These are phyloP conservation scores for Caerostris extrusa DNA, from an alignment of 1,140 invertebrate genomes.

Conservation along the genomic window DNA sequence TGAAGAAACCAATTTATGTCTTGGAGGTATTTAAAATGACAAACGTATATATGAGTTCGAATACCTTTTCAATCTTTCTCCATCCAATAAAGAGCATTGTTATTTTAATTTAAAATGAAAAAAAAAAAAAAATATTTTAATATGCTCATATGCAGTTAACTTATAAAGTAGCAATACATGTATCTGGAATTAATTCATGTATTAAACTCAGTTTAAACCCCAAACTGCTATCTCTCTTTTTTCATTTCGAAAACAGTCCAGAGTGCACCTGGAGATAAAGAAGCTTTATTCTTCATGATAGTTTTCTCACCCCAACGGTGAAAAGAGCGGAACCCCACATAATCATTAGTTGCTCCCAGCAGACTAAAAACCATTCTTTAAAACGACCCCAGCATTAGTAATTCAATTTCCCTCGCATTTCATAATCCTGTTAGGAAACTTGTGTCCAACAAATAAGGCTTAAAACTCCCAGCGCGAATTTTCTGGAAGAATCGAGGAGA, in stretches of 20 bases:
- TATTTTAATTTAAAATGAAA: too few species aligned
- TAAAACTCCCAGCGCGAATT: conserved; percentile 5
- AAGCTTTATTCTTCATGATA: background rate
- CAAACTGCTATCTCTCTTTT: too few species aligned
- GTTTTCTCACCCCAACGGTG: background rate
- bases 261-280: conserved; percentile 11
- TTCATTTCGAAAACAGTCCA: background rate
- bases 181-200: too few species aligned
- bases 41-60: too few species aligned
- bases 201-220: too few species aligned
- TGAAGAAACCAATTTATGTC: too few species aligned
- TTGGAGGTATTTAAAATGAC: too few species aligned
- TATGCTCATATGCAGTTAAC: too few species aligned
- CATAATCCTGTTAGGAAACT: conserved; percentile 72
- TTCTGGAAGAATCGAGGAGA: background rate
- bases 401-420: conserved; percentile 72
- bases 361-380: conserved; percentile 60
- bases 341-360: conserved; percentile 25
- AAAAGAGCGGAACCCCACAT: background rate
- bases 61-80: too few species aligned
- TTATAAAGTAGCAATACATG: too few species aligned
- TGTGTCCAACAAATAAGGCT: conserved; percentile 39
- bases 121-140: too few species aligned
- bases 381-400: conserved; percentile 62
- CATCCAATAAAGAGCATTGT: too few species aligned